Evolutionary conservation across 2,113 vertebrate species (phyloP).

Genomic region (Bufo gargarizans): DNA sequence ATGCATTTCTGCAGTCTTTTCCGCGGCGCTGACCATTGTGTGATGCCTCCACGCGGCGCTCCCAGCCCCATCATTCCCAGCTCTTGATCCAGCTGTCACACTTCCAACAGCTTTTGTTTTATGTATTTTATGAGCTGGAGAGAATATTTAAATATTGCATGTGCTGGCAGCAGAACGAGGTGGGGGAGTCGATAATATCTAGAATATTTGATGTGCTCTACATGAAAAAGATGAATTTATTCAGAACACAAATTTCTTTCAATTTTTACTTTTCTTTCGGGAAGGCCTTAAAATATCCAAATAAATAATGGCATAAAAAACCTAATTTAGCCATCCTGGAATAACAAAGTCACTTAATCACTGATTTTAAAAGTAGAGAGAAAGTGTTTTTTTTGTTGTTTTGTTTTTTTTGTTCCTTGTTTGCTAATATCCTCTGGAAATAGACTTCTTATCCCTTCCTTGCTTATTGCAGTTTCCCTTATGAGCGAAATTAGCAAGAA

Average conservation of each 20-base stretch:
- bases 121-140: conserved; percentile 39
- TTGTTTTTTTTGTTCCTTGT: conserved; percentile 61
- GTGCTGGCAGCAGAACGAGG: conserved; percentile 16
- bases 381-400: conserved; percentile 55
- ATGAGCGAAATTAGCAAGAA: conserved; percentile 87
- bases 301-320: conserved; percentile 22
- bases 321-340: conserved; percentile 57
- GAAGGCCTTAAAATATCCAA: neutral
- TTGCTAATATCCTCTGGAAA: conserved; percentile 78
- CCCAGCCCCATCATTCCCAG: neutral
- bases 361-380: conserved; percentile 64
- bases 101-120: conserved; percentile 29
- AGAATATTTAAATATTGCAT: conserved; percentile 41
- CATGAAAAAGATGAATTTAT: conserved; percentile 19
- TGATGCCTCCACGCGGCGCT: neutral
- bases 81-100: conserved; percentile 29
- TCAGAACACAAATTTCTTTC: neutral
- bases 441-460: conserved; percentile 75
- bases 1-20: neutral
- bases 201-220: conserved; percentile 13
- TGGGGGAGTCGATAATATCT: conserved; percentile 23
- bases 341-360: conserved; percentile 73
- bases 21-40: neutral
- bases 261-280: conserved; percentile 17
- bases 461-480: conserved; percentile 80